These are phyloP conservation scores for Cirrhinus molitorella DNA, from an alignment of 2,797 vertebrate species.

Conservation along the genomic window DNA sequence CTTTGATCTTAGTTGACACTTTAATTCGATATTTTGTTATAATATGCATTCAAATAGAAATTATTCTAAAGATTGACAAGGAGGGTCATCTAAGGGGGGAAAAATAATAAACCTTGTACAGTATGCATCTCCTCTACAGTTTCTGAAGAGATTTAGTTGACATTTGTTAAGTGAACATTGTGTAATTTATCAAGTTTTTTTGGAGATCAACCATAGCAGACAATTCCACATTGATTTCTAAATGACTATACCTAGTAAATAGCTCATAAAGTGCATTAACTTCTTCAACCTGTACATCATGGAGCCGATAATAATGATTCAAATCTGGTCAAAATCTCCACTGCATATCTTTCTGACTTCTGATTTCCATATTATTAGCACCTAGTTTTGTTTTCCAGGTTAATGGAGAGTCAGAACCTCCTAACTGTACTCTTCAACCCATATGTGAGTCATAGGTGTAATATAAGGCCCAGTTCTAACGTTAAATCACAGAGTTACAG, in stretches of 20 bases:
- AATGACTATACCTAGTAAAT: background rate
- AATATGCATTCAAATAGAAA: background rate
- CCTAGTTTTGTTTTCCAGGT: background rate
- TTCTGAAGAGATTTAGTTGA: background rate
- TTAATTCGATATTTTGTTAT: background rate
- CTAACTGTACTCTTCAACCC: background rate
- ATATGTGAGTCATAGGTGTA: background rate
- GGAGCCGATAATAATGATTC: background rate
- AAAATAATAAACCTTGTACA: background rate
- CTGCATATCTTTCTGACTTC: background rate
- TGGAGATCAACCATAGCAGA: background rate
- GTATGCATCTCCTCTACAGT: background rate
- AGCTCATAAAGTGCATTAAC: conserved; percentile 1
- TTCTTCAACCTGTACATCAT: background rate
- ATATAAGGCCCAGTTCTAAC: background rate
- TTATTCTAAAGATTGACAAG: background rate
- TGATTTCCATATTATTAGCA: background rate
- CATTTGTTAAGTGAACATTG: too few relatives aligned
- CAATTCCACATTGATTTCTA: background rate
- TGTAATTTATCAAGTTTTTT: background rate
- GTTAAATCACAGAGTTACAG: conserved; percentile 18
- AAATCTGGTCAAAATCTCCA: background rate
- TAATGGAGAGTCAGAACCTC: background rate
- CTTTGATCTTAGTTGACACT: background rate
- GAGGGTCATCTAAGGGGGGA: background rate